phyloP scores from a whole-genome alignment of 2,888 invertebrate species.

The Drosophila greeni region DNA sequence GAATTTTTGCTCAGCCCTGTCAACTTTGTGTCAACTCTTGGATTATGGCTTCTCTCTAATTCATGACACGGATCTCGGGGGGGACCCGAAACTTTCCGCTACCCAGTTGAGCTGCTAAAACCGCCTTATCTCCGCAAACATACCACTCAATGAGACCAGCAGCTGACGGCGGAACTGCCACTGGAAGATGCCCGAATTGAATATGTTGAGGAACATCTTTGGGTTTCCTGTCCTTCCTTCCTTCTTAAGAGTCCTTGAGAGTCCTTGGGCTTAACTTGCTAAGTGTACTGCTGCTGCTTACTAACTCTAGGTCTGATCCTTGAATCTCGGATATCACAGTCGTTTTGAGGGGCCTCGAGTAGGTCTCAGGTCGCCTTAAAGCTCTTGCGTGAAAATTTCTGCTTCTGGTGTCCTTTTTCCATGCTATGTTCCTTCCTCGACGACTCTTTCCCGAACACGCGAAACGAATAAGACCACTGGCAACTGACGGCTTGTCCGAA shows the following conservation, averaged over 20 bases:
- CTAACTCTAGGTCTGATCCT: constrained; percentile 5
- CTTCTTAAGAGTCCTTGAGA: neutral
- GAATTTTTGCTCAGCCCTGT: constrained; percentile 27
- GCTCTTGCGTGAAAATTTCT: constrained; percentile 31
- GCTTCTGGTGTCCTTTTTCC: constrained; percentile 43
- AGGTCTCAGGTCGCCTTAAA: constrained; percentile 22
- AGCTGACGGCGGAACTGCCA: constrained; percentile 64
- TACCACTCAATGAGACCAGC: constrained; percentile 68
- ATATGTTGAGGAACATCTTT: constrained; percentile 52
- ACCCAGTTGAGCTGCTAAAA: constrained; percentile 10
- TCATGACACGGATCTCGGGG: constrained; percentile 2
- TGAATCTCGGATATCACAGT: constrained; percentile 53
- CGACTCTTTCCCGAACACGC: neutral
- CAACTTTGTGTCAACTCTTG: constrained; percentile 24
- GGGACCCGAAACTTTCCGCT: constrained; percentile 28
- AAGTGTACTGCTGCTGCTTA: neutral
- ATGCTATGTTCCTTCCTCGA: constrained; percentile 42
- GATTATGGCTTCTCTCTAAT: neutral
- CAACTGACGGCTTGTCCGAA: constrained; percentile 7
- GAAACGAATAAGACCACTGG: constrained; percentile 13
- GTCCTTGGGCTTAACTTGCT: neutral
- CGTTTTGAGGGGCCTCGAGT: neutral
- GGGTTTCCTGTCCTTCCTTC: neutral
- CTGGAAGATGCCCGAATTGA: constrained; percentile 61
- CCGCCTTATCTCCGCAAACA: constrained; percentile 22